These are phyloP conservation scores for Platorchestia sp. DNA, from an alignment of 1,140 invertebrate genomes.

Conservation along the genomic window DNA sequence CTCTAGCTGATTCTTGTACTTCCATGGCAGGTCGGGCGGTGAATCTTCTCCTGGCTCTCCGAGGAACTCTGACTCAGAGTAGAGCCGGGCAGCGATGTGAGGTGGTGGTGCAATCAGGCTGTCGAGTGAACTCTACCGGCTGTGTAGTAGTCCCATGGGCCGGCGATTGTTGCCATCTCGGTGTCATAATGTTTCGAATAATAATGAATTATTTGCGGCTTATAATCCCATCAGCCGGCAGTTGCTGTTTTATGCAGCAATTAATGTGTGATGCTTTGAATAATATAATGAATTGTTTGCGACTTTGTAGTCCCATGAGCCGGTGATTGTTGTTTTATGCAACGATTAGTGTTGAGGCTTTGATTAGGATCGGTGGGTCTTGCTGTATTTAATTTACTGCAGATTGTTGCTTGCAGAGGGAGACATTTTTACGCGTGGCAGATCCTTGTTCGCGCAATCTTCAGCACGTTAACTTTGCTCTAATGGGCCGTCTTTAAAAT, in stretches of 20 bases:
- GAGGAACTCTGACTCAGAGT: neutral
- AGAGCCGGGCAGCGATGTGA: neutral
- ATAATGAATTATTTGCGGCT: neutral
- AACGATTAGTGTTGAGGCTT: no score
- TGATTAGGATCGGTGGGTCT: no score
- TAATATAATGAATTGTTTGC: no score
- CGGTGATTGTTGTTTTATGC: no score
- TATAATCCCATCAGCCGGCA: no score
- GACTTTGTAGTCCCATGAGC: no score
- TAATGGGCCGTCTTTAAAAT: neutral
- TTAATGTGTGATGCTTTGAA: no score
- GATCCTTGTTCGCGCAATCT: no score
- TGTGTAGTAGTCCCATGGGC: neutral
- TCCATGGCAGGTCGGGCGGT: neutral
- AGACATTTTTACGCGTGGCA: neutral
- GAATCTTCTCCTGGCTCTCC: neutral
- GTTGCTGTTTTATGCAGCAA: no score
- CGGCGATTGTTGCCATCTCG: neutral
- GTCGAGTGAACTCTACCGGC: neutral
- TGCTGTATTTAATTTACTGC: no score
- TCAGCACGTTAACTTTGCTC: neutral
- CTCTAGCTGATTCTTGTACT: neutral
- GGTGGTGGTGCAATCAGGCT: neutral
- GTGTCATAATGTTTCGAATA: neutral
- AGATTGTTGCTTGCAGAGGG: neutral